A percentile compares a stretch with the other conserved stretches of the same genome.
phyloP scores from a whole-genome alignment of 2,113 vertebrate genomes.

The Onychorhynchus coronatus region DNA sequence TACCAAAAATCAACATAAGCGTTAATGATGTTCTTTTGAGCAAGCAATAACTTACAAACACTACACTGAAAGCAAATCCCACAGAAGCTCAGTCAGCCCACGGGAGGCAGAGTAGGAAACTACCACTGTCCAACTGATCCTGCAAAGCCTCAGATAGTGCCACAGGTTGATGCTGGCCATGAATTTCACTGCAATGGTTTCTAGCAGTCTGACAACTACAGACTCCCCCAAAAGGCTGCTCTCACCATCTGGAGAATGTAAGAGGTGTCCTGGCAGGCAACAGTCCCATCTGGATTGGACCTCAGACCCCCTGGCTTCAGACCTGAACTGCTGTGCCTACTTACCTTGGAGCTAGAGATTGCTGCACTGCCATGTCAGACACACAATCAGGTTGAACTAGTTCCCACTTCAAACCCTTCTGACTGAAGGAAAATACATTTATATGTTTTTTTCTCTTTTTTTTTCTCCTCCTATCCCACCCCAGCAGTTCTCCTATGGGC shows the following conservation, averaged over 20 bases:
- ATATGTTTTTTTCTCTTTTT: not conserved
- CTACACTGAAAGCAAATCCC: not conserved
- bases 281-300: accelerated
- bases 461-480: not conserved
- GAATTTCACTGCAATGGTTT: not conserved
- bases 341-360: not conserved
- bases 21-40: not conserved
- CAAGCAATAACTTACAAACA: not conserved
- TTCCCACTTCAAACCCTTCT: not conserved
- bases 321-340: not conserved
- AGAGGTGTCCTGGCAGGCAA: not conserved
- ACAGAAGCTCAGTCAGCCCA: not conserved
- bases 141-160: not conserved
- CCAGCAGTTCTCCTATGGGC: not conserved
- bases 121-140: not conserved
- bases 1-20: not conserved
- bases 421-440: not conserved
- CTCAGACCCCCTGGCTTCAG: accelerated
- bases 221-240: not conserved
- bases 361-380: accelerated
- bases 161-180: not conserved
- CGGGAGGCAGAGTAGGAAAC: not conserved
- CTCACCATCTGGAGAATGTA: not conserved
- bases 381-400: not conserved
- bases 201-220: not conserved